Base-by-base conservation (phyloP, 2,888 invertebrate genomes). In the Sepiola atlantica region DNA sequence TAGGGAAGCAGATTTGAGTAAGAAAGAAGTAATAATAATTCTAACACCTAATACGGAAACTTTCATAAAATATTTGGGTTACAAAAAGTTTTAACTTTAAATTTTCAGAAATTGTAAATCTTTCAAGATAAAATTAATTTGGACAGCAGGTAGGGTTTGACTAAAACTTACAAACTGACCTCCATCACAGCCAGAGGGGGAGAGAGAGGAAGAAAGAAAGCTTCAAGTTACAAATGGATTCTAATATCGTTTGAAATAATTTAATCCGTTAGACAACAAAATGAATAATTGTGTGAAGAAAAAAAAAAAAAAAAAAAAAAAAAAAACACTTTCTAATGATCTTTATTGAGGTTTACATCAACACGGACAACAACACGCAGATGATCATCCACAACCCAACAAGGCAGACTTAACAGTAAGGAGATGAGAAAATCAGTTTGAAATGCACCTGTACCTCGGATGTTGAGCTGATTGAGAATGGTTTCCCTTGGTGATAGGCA, bases 401-500 rank as follows among this genome's bases (percentile, higher is more conserved):
- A 32, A 45, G 92, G 92, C 92, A 92, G 54, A 92, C 92, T n/a
- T 24, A n/a, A 92, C 92, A 54, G 16, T 92, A n/a, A 45, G 45
- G 45, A 35, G n/a, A 54, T 55, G 92, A 92, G 55, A 77, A 92
- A 92, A 92, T 55, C 92, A 55, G 28, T 92, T 92, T 92, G 92
- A 92, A 92, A 92, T 92, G 92, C 45, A 92, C 92, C 92, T 92
- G 92, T 92, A 95, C 95, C 95, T 95, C 35, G 95, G 92, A 90
- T 95, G 95, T 94, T 95, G 95, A 35, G 94, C 91, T 93, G 94
- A 90, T 90, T 94, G 94, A 28, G 95, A 95, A 92, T 94, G 54
- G 55, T 92, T 93, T 55, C 95, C 94, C 94, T 95, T 35, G 94
- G 94, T 24, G 94, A 93, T 94, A 93, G 94, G 90, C 92, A 94